Percentiles rank a stretch among this genome's conserved stretches.
Evolutionary conservation across 2,888 invertebrate species (phyloP).

Genomic region (Emmelina monodactyla): DNA sequence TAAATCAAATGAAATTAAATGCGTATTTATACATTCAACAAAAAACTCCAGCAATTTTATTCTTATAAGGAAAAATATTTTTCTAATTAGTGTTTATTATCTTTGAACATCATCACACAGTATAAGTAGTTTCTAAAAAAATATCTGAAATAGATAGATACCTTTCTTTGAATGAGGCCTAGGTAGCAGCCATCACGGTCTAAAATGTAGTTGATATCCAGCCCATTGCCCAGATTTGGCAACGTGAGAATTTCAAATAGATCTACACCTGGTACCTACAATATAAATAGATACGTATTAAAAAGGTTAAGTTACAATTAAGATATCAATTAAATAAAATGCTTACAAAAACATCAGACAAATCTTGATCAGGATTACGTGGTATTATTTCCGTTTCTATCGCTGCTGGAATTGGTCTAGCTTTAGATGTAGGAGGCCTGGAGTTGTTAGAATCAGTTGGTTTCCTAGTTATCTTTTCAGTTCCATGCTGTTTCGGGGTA

Average conservation of each 20-base stretch:
- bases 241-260: constrained; percentile 71
- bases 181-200: constrained; percentile 72
- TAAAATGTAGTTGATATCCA: constrained; percentile 52
- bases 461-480: too few relatives aligned
- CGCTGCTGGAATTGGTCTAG: constrained; percentile 36
- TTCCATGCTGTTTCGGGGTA: constrained; percentile 18
- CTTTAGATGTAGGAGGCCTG: constrained; percentile 30
- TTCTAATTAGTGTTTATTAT: too few relatives aligned
- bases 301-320: not conserved
- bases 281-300: too few relatives aligned
- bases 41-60: too few relatives aligned
- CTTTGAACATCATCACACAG: too few relatives aligned
- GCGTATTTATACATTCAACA: too few relatives aligned
- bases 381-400: constrained; percentile 26
- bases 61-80: too few relatives aligned
- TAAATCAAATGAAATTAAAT: too few relatives aligned
- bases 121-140: too few relatives aligned
- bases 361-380: constrained; percentile 49
- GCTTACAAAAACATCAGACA: constrained; percentile 42
- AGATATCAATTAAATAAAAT: not conserved
- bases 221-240: constrained; percentile 57
- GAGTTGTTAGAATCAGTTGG: constrained; percentile 23
- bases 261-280: constrained; percentile 73
- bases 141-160: too few relatives aligned
- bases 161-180: constrained; percentile 73